Evolutionary conservation across 2,888 invertebrate species (phyloP), one percentile per base, ranked within the genome.

Genomic region (Tyria jacobaeae): DNA sequence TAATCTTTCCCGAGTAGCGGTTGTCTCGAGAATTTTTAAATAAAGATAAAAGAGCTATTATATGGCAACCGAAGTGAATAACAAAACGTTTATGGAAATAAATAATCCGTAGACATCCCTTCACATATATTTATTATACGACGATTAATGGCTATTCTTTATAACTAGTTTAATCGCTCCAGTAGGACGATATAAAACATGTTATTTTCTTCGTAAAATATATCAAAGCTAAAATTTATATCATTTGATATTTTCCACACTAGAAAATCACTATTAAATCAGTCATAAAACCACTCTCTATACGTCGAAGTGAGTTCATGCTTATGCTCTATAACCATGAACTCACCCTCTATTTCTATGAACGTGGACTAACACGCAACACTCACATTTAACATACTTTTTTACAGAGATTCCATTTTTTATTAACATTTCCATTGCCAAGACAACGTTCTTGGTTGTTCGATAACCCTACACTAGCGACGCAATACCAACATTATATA

Each of bases 401-500:
- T n/a, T 25, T 35, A 58, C 41, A 51, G 57, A 69, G 41, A 61
- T 44, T 10, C 21, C 44, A 12, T 44, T 44, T 17, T 17, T 21
- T 14, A 44, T 44, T 21, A 21, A 21, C 21, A 21, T 21, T 12
- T 44, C 44, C 44, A 44, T 66, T 27, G 25, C 52, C 52, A 27
- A 37, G 57, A 27, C 31, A 48, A 55, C 60, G 52, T 35, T 35
- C 34, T 15, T 37, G 21, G 21, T 57, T 68, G 62, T 57, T 65
- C 65, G 35, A 57, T 62, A 64, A 63, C 52, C 64, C 58, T 62
- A 50, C 48, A 64, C 25, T 58, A 61, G 50, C 44, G 52, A 51
- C 58, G 31, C 53, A 64, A 35, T 62, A 70, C 59, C 53, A 62
- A 61, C 58, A 47, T 64, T 62, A 51, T 58, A 59, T 54, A 41